phyloP scores from a whole-genome alignment of 2,888 invertebrate species.

The Dione juno region DNA sequence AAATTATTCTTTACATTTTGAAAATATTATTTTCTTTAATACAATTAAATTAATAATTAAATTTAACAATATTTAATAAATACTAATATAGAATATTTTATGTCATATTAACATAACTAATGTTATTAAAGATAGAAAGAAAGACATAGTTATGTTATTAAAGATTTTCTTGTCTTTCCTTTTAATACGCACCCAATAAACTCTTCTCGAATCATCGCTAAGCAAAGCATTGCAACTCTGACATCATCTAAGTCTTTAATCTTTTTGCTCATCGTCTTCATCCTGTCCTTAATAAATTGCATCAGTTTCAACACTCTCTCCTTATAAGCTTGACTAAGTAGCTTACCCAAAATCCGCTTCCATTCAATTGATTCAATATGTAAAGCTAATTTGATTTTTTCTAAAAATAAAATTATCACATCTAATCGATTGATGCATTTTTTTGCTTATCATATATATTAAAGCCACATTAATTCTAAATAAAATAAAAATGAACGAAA shows the following conservation, averaged over 20 bases:
- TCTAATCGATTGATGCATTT: neutral
- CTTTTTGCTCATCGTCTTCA: constrained; percentile 86
- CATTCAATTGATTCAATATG: constrained; percentile 90
- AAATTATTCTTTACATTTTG: too few relatives aligned
- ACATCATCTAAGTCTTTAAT: constrained; percentile 92
- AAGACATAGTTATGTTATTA: too few relatives aligned
- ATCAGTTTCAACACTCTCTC: constrained; percentile 87
- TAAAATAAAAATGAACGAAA: too few relatives aligned
- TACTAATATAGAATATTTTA: too few relatives aligned
- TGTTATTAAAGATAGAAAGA: too few relatives aligned
- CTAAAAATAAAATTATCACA: constrained; percentile 61
- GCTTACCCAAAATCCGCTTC: constrained; percentile 88
- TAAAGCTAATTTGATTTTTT: constrained; percentile 86
- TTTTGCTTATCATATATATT: too few relatives aligned
- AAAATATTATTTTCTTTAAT: too few relatives aligned
- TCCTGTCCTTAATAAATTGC: constrained; percentile 90
- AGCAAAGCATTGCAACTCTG: constrained; percentile 90
- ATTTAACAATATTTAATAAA: too few relatives aligned
- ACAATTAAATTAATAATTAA: too few relatives aligned
- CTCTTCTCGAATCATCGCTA: constrained; percentile 89
- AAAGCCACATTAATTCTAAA: too few relatives aligned
- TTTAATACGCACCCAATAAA: constrained; percentile 84
- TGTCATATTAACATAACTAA: too few relatives aligned
- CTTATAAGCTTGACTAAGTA: constrained; percentile 87
- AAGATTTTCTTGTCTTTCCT: constrained; percentile 2